Evolutionary conservation across 2,113 vertebrate species (phyloP), one percentile per base, ranked within the genome.

Genomic region (Pagrus major): DNA sequence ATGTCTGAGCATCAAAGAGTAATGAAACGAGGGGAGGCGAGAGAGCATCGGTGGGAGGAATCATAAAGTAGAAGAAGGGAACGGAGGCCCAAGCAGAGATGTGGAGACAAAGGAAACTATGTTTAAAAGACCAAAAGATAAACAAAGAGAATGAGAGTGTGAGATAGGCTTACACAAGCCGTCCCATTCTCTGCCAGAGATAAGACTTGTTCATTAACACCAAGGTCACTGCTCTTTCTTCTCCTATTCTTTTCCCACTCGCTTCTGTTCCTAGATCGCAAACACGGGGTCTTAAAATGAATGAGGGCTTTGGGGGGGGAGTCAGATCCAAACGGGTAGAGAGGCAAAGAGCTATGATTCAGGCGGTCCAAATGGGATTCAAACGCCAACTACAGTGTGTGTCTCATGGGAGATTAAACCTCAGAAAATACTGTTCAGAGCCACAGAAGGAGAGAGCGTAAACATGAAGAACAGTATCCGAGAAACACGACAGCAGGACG

Each of bases 171-270:
- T 83, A 65, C 59, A 77, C 67, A 78, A 82, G 52, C 29, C 8
- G 3, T 58, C 60, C 20, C 29, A 20, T 88, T 80, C 59, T 76
- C 70, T 46, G 70, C 61, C 46, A 47, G 63, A 83, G 83, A 86
- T 80, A 76, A 78, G 64, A 71, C 10, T 37, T 37, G 54, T 41
- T 81, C 42, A 86, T 88, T 88, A 86, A 83, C 73, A 86, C 64
- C 52, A 60, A 86, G 85, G 73, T 81, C 70, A 59, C 25, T 18
- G 56, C 55, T 86, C 41, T 58, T 33, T 78, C 47, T 59, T 56
- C 46, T 59, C 11, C 6, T 9, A 42, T 65, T 33, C 10, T 56
- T 49, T 68, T 29, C 29, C n/a, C 4, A 6, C 10, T 52, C 15
- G 6, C 16, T 20, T 81, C 20, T 42, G 35, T 68, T 72, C 41